Percentiles rank a stretch among this genome's conserved stretches.
phyloP scores from a whole-genome alignment of 2,797 vertebrate genomes.

The Limosa lapponica region DNA sequence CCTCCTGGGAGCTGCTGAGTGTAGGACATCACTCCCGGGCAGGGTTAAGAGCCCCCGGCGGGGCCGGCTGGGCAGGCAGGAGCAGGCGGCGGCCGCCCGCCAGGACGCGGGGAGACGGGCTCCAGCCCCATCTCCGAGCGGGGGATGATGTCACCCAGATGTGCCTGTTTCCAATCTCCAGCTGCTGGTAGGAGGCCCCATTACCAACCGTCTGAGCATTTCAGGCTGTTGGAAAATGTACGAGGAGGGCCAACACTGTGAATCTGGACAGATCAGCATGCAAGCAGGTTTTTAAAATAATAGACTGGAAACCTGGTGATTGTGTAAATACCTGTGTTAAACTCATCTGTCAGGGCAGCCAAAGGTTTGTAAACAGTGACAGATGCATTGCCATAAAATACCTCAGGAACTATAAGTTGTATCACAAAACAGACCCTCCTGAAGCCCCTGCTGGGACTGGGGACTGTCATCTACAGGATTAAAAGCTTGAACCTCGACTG shows the following conservation, averaged over 20 bases:
- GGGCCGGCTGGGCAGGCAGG: neutral
- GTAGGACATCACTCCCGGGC: rapidly evolving
- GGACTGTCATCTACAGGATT: neutral
- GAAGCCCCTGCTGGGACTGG: rapidly evolving
- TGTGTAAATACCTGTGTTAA: neutral
- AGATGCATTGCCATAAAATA: neutral
- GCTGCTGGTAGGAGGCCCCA: conserved; percentile 47
- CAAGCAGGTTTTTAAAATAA: neutral
- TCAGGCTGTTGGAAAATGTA: conserved; percentile 26
- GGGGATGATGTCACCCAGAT: conserved; percentile 23
- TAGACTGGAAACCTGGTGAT: neutral
- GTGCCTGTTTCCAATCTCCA: conserved; percentile 49
- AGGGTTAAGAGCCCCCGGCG: rapidly evolving
- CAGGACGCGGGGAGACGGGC: rapidly evolving
- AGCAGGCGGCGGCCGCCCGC: rapidly evolving
- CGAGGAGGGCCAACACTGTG: neutral
- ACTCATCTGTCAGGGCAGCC: neutral
- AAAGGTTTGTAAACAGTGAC: neutral
- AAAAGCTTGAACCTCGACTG: neutral
- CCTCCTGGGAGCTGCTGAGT: rapidly evolving
- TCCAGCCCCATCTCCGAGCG: neutral
- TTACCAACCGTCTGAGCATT: conserved; percentile 67
- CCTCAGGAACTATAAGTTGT: neutral
- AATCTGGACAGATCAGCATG: neutral
- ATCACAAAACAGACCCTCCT: neutral